Evolutionary conservation across 2,888 invertebrate species (phyloP).

Genomic region (Lacanobia oleracea): DNA sequence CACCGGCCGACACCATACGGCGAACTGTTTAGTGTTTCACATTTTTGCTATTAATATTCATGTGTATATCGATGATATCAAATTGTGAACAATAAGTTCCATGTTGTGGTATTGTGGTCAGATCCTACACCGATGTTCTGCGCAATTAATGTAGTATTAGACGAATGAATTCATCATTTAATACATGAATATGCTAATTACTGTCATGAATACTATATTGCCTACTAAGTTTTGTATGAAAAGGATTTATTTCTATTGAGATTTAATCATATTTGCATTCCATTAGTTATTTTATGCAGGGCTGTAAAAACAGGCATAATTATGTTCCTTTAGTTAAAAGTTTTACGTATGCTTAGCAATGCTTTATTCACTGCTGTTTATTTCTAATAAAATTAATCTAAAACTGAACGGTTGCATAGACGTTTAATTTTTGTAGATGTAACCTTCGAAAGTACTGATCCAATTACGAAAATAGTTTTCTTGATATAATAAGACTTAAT

Average conservation of each 20-base stretch:
- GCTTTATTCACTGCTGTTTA: too few species aligned
- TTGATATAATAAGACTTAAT: too few species aligned
- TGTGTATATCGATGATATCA: not conserved
- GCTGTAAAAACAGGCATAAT: not conserved
- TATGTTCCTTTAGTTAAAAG: not conserved
- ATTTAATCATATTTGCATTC: conserved; percentile 11
- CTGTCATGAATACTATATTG: conserved; percentile 27
- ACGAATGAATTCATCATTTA: conserved; percentile 41
- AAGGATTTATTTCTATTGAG: conserved; percentile 15
- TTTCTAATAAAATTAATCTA: too few species aligned
- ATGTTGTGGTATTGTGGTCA: conserved; percentile 40
- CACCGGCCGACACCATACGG: too few species aligned
- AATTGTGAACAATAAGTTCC: conserved; percentile 41
- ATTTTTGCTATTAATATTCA: too few species aligned
- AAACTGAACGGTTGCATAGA: too few species aligned
- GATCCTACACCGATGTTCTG: conserved; percentile 16
- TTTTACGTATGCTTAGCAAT: too few species aligned
- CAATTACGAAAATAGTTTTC: too few species aligned
- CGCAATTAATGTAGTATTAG: conserved; percentile 28
- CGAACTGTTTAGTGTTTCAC: too few species aligned
- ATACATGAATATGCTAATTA: conserved; percentile 37
- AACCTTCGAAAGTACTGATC: too few species aligned
- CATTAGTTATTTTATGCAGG: not conserved
- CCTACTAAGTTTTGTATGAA: conserved; percentile 6
- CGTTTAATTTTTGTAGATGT: too few species aligned